These are phyloP conservation scores for Bergia puertoricense DNA, from an alignment of 92 coral and sea anemone genomes.

Conservation along the genomic window DNA sequence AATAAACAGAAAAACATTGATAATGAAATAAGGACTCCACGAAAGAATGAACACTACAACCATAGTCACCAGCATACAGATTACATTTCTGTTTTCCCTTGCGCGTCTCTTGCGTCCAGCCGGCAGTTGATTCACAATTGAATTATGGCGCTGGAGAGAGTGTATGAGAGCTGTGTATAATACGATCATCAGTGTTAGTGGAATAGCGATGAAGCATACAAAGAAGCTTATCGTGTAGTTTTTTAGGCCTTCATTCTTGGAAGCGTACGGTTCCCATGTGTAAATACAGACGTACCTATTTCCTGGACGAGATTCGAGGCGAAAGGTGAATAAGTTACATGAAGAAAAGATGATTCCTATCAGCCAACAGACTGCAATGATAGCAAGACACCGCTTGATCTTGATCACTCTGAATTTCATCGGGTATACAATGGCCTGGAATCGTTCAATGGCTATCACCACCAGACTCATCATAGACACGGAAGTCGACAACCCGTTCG, in stretches of 20 bases:
- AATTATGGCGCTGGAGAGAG: constrained; percentile 9
- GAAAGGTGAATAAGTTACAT: constrained; percentile 3
- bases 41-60: constrained; percentile 8
- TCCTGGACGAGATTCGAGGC: neutral
- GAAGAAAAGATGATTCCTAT: neutral
- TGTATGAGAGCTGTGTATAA: constrained; percentile 10
- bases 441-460: constrained; percentile 21
- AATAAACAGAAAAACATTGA: neutral
- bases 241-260: neutral
- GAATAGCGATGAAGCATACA: constrained; percentile 21
- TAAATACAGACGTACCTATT: neutral
- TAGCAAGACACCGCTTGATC: neutral
- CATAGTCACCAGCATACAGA: constrained; percentile 26
- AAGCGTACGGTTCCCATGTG: neutral
- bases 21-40: constrained; percentile 13
- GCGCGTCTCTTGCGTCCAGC: constrained; percentile 20
- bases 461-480: constrained; percentile 28
- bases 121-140: constrained; percentile 16
- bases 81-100: constrained; percentile 26
- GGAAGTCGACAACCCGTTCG: constrained; percentile 19
- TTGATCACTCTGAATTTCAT: neutral
- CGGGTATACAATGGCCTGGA: constrained; percentile 33
- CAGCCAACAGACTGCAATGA: constrained; percentile 23
- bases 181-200: neutral
- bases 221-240: constrained; percentile 7